phyloP scores from a whole-genome alignment of 2,113 vertebrate genomes.

The Labeo rohita region DNA sequence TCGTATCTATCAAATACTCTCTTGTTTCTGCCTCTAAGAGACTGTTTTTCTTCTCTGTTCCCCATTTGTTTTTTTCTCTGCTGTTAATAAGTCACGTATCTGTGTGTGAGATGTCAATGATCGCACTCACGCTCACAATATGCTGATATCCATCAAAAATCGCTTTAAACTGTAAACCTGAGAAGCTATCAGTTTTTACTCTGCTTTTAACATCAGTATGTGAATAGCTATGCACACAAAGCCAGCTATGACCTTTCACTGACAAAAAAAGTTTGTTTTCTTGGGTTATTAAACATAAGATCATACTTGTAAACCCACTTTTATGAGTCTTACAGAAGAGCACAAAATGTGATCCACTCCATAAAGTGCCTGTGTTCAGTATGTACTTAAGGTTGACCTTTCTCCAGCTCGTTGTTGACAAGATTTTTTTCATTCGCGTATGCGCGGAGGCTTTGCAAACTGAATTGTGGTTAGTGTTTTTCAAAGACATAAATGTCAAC shows the following conservation, averaged over 20 bases:
- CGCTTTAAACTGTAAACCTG: background rate
- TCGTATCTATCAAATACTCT: background rate
- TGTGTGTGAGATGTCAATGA: background rate
- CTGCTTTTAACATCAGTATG: background rate
- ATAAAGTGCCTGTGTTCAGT: background rate
- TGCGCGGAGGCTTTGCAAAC: background rate
- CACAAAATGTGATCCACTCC: background rate
- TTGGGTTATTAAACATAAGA: background rate
- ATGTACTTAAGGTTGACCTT: constrained; percentile 1
- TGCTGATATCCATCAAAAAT: background rate
- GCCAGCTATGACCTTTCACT: background rate
- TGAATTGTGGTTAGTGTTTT: background rate
- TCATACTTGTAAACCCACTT: background rate
- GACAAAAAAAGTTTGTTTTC: background rate
- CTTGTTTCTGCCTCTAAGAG: background rate
- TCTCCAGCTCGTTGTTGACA: background rate
- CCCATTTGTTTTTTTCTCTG: background rate
- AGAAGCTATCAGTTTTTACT: background rate
- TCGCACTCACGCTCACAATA: background rate
- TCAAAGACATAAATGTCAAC: background rate
- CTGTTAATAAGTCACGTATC: background rate
- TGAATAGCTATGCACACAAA: background rate
- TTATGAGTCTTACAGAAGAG: background rate
- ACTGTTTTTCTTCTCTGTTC: background rate
- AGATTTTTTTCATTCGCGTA: background rate